These are phyloP conservation scores for Diachasmimorpha longicaudata DNA, from an alignment of 1,140 invertebrate species.

Conservation along the genomic window DNA sequence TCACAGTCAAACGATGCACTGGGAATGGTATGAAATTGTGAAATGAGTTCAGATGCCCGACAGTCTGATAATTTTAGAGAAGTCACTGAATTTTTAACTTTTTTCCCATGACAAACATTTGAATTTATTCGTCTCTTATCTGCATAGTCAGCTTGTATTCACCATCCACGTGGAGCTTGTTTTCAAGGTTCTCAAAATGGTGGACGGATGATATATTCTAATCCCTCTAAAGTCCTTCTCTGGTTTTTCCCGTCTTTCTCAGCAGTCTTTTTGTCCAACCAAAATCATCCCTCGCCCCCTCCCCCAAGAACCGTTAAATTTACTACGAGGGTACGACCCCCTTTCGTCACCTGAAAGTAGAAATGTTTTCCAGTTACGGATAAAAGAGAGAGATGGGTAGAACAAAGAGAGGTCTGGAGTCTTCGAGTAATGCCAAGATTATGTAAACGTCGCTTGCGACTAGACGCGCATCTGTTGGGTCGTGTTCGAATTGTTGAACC, in stretches of 20 bases:
- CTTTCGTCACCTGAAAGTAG: not conserved
- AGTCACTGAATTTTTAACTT: not conserved
- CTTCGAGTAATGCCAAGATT: slow-evolving; percentile 57
- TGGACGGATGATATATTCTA: slow-evolving; percentile 12
- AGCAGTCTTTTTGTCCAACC: not conserved
- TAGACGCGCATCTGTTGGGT: slow-evolving; percentile 51
- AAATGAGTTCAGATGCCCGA: not conserved
- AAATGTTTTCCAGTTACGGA: not conserved
- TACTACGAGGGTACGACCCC: not conserved
- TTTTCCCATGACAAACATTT: not conserved
- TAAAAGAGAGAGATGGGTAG: not conserved
- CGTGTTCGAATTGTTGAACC: slow-evolving; percentile 49
- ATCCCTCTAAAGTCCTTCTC: not conserved
- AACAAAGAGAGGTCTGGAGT: slow-evolving; percentile 33
- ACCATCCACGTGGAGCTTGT: not conserved
- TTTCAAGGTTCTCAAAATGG: slow-evolving; percentile 9
- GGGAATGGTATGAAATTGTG: too few species aligned
- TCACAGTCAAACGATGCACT: too few species aligned
- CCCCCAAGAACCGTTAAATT: not conserved
- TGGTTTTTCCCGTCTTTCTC: not conserved
- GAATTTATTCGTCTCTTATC: not conserved
- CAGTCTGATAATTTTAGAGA: not conserved
- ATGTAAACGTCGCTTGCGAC: slow-evolving; percentile 56
- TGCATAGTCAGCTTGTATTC: not conserved
- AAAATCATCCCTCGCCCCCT: not conserved